Evolutionary conservation across 2,888 invertebrate genomes (phyloP).

Genomic region (Drosophila rubida): DNA sequence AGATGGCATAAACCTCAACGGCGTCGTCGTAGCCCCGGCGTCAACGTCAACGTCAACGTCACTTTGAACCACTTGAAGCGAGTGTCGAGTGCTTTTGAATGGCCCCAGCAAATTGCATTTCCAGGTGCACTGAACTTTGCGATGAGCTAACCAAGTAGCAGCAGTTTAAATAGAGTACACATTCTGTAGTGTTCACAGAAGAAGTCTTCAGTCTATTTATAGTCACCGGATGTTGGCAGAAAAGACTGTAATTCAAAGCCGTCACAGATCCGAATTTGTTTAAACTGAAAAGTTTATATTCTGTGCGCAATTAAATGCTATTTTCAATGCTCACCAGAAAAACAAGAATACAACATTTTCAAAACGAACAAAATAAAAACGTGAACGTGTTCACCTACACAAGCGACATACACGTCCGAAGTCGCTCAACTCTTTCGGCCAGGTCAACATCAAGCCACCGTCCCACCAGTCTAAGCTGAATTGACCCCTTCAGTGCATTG

Average conservation of each 20-base stretch:
- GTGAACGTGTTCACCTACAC: slow-evolving; percentile 26
- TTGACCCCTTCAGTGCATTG: slow-evolving; percentile 67
- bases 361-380: background rate
- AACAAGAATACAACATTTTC: background rate
- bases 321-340: slow-evolving; percentile 37
- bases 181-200: background rate
- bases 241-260: slow-evolving; percentile 22
- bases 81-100: slow-evolving; percentile 35
- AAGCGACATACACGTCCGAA: background rate
- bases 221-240: slow-evolving; percentile 41
- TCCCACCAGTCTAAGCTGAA: slow-evolving; percentile 14
- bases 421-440: slow-evolving; percentile 38
- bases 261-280: slow-evolving; percentile 23
- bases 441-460: slow-evolving; percentile 47
- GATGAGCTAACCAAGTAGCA: slow-evolving; percentile 20
- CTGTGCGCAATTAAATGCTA: slow-evolving; percentile 42
- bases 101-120: slow-evolving; percentile 59
- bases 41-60: slow-evolving; percentile 15
- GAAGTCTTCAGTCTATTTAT: slow-evolving; percentile 14
- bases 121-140: slow-evolving; percentile 71
- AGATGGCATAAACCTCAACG: slow-evolving; percentile 1
- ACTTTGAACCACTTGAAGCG: slow-evolving; percentile 40
- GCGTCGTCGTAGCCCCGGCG: background rate
- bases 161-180: slow-evolving; percentile 6
- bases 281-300: slow-evolving; percentile 39